Evolutionary conservation across 2,888 invertebrate genomes (phyloP).

Genomic region (Hyposoter dolosus): DNA sequence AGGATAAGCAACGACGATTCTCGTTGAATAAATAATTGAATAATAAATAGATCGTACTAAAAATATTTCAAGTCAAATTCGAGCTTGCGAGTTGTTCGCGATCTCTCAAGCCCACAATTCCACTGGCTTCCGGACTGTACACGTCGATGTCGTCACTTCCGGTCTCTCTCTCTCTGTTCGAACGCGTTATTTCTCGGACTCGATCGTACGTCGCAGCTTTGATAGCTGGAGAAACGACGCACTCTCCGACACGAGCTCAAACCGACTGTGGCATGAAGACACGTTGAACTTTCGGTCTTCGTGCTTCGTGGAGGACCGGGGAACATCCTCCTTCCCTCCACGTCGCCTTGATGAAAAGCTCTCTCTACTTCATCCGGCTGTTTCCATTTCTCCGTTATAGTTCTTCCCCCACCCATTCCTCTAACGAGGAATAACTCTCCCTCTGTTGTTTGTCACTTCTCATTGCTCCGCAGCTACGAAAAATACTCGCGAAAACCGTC

Average conservation of each 20-base stretch:
- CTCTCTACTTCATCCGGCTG: constrained; percentile 64
- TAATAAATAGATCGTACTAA: constrained; percentile 46
- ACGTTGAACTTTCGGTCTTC: constrained; percentile 57
- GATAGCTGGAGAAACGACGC: constrained; percentile 71
- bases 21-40: constrained; percentile 46
- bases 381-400: constrained; percentile 49
- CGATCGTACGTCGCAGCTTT: constrained; percentile 16
- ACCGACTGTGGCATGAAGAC: constrained; percentile 75
- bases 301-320: constrained; percentile 47
- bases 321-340: constrained; percentile 52
- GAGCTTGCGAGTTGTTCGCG: constrained; percentile 23
- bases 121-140: constrained; percentile 69
- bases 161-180: constrained; percentile 63
- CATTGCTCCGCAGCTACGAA: background rate
- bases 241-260: constrained; percentile 72
- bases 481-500: background rate
- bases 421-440: background rate
- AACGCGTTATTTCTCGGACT: constrained; percentile 25
- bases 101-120: constrained; percentile 7
- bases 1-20: constrained; percentile 32
- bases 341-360: constrained; percentile 58
- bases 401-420: constrained; percentile 10
- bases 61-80: constrained; percentile 39
- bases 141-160: constrained; percentile 68
- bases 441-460: background rate